phyloP scores from a whole-genome alignment of 2,797 vertebrate genomes.

The Leptodactylus fallax region DNA sequence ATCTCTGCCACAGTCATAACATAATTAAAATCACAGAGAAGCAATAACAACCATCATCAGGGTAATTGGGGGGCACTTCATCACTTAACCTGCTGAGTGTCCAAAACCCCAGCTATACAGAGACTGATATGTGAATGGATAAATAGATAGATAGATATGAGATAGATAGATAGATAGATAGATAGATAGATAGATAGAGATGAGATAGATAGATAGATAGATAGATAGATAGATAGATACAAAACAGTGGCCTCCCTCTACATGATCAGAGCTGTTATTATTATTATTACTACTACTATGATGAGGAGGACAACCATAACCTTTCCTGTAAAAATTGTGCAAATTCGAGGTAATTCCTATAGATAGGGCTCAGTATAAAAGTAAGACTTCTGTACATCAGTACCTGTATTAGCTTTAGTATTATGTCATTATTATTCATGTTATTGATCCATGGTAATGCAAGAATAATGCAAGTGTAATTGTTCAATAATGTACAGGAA shows the following conservation, averaged over 20 bases:
- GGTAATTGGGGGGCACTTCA: neutral
- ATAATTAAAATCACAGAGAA: conserved; percentile 27
- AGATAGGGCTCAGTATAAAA: too few species aligned
- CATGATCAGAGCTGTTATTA: neutral
- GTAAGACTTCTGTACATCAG: too few species aligned
- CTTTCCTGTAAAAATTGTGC: too few species aligned
- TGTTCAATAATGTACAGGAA: too few species aligned
- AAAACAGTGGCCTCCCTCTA: too few species aligned
- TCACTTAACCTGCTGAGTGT: conserved; percentile 3
- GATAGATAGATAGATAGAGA: neutral
- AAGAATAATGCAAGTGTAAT: too few species aligned
- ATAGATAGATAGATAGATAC: too few species aligned
- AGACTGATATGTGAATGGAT: neutral
- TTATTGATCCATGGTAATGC: too few species aligned
- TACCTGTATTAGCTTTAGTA: too few species aligned
- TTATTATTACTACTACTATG: neutral
- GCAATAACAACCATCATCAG: neutral
- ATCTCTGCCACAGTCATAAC: conserved; percentile 13
- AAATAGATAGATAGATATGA: neutral
- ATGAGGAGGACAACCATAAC: too few species aligned
- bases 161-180: neutral
- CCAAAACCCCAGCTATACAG: neutral
- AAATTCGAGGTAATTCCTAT: too few species aligned
- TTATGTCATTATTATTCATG: too few species aligned
- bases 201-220: neutral